Conservation (phyloP, 1,140 invertebrate species). For the Achatina immaculata region DNA sequence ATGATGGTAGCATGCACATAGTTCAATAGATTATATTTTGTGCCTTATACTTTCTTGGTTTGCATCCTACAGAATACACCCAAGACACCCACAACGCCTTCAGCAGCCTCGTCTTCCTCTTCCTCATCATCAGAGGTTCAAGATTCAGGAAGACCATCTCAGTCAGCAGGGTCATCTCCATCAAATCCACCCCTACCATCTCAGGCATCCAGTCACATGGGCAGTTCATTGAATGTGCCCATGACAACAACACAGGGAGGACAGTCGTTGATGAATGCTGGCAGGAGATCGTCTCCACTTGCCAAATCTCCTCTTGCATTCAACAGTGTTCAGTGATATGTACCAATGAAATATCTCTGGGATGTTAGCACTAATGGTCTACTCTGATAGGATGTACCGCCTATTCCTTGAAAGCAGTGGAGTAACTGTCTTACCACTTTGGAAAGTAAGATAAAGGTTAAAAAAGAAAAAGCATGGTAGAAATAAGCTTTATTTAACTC, state of each 20-base stretch:
- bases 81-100: slow-evolving; percentile 38
- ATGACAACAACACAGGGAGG: slow-evolving; percentile 10
- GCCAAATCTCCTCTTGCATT: slow-evolving; percentile 22
- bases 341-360: too few species aligned
- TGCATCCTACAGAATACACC: slow-evolving; percentile 18
- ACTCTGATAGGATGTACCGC: too few species aligned
- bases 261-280: neutral
- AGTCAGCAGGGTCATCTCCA: neutral
- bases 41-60: too few species aligned
- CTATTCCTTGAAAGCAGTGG: too few species aligned
- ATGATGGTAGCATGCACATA: too few species aligned
- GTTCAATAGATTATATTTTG: too few species aligned
- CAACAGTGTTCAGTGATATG: slow-evolving; percentile 14
- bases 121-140: slow-evolving; percentile 6
- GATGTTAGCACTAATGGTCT: too few species aligned
- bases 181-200: neutral
- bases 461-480: too few species aligned
- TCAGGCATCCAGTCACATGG: slow-evolving; percentile 9
- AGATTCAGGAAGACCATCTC: neutral
- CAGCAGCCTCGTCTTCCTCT: slow-evolving; percentile 32
- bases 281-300: neutral
- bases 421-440: too few species aligned
- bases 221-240: neutral
- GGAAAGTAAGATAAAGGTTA: too few species aligned
- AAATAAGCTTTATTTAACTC: too few species aligned